phyloP scores from a whole-genome alignment of 2,888 invertebrate genomes.

The Agonum fuliginosum region DNA sequence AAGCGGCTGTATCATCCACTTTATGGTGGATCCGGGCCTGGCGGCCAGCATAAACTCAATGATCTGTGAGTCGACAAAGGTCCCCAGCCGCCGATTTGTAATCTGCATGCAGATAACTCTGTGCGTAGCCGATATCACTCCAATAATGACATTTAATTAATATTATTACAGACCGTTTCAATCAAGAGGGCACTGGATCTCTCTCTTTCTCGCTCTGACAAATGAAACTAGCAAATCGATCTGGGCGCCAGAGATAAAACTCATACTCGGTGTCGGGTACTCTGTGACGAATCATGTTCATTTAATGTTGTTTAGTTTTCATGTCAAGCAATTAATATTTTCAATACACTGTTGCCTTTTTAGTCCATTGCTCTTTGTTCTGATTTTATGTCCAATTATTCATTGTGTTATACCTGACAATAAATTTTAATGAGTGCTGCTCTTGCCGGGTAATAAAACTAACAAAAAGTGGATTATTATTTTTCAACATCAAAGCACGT shows the following conservation, averaged over 20 bases:
- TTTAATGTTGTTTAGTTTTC: constrained; percentile 42
- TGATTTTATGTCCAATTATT: constrained; percentile 40
- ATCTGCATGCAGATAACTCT: constrained; percentile 56
- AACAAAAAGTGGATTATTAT: no score
- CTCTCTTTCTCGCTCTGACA: background rate
- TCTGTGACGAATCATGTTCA: constrained; percentile 48
- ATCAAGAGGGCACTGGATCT: constrained; percentile 32
- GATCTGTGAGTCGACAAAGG: background rate
- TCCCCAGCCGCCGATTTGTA: constrained; percentile 36
- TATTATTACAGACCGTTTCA: constrained; percentile 54
- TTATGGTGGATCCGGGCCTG: no score
- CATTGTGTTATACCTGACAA: constrained; percentile 15
- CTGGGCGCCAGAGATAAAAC: constrained; percentile 24
- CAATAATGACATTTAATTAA: constrained; percentile 59
- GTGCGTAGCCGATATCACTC: constrained; percentile 36
- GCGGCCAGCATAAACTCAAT: background rate
- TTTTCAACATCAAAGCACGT: no score
- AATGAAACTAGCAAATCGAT: constrained; percentile 50
- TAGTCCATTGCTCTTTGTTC: constrained; percentile 23
- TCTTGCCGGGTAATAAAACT: background rate
- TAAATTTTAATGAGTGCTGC: constrained; percentile 29
- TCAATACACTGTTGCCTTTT: constrained; percentile 45
- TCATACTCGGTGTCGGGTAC: no score
- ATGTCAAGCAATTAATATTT: constrained; percentile 49
- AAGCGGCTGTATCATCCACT: no score